Percentiles rank a stretch among this genome's conserved stretches.
These are phyloP conservation scores for Catostylus mosaicus DNA, from an alignment of 30 jellyfish, hydroid and myxozoan genomes.

Conservation along the genomic window DNA sequence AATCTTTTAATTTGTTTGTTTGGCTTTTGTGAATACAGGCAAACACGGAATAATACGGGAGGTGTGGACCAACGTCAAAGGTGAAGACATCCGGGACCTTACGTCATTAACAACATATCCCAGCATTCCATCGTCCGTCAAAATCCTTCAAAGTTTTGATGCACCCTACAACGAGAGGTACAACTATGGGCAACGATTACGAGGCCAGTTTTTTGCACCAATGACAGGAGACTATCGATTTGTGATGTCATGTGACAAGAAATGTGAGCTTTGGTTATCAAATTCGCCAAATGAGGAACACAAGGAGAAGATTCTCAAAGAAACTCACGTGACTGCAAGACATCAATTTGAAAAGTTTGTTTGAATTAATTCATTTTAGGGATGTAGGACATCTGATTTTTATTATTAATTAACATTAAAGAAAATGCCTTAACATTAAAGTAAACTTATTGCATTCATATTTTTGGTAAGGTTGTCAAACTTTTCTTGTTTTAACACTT, in stretches of 20 bases:
- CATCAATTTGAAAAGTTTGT: constrained; percentile 86
- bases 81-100: constrained; percentile 84
- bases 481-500: too few species aligned
- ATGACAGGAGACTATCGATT: constrained; percentile 98
- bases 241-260: constrained; percentile 87
- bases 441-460: too few species aligned
- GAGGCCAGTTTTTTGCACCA: constrained; percentile 97
- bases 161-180: constrained; percentile 86
- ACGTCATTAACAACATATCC: constrained; percentile 77
- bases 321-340: constrained; percentile 69
- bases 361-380: neutral
- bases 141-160: constrained; percentile 75
- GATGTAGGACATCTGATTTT: too few species aligned
- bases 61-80: constrained; percentile 90
- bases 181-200: constrained; percentile 92
- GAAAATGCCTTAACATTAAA: too few species aligned
- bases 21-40: constrained; percentile 37
- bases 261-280: constrained; percentile 90
- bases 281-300: constrained; percentile 64
- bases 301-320: constrained; percentile 72
- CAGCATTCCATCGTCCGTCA: constrained; percentile 75
- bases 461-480: too few species aligned
- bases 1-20: neutral
- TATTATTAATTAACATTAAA: too few species aligned
- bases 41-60: constrained; percentile 93